phyloP scores from a whole-genome alignment of 2,113 vertebrate genomes.

The Platysteira castanea region DNA sequence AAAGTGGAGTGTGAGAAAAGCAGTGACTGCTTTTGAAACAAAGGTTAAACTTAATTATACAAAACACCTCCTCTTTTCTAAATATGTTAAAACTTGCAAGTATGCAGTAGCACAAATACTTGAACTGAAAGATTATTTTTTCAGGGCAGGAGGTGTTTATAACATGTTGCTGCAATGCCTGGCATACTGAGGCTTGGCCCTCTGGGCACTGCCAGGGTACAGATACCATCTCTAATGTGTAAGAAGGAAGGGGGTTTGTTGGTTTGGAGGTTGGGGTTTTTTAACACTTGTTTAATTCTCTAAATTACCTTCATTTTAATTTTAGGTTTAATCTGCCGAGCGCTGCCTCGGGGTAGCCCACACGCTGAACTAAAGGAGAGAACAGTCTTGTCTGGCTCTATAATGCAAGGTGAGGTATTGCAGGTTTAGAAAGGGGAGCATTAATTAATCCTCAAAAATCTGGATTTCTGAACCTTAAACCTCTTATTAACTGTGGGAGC shows the following conservation, averaged over 20 bases:
- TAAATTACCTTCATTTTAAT: background rate
- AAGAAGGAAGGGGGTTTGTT: background rate
- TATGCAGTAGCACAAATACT: background rate
- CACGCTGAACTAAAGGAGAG: constrained; percentile 92
- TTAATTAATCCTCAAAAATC: background rate
- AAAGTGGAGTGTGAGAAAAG: background rate
- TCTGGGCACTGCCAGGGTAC: background rate
- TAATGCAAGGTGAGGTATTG: constrained; percentile 89
- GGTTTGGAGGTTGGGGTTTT: background rate
- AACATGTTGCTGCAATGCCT: background rate
- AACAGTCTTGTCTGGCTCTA: constrained; percentile 88
- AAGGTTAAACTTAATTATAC: background rate
- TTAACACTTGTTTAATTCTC: constrained; percentile 11
- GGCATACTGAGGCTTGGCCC: background rate
- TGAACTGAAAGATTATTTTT: background rate
- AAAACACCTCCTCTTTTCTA: background rate
- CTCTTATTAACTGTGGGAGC: background rate
- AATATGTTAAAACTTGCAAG: constrained; percentile 22
- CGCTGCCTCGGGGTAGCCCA: constrained; percentile 86
- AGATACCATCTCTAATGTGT: background rate
- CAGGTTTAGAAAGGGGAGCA: background rate
- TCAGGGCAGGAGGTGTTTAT: background rate
- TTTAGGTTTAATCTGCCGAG: constrained; percentile 91
- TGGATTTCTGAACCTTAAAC: background rate
- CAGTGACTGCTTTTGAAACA: background rate